Base-by-base conservation (phyloP, 2,113 vertebrate genomes). In the Rhabdomys dilectus region DNA sequence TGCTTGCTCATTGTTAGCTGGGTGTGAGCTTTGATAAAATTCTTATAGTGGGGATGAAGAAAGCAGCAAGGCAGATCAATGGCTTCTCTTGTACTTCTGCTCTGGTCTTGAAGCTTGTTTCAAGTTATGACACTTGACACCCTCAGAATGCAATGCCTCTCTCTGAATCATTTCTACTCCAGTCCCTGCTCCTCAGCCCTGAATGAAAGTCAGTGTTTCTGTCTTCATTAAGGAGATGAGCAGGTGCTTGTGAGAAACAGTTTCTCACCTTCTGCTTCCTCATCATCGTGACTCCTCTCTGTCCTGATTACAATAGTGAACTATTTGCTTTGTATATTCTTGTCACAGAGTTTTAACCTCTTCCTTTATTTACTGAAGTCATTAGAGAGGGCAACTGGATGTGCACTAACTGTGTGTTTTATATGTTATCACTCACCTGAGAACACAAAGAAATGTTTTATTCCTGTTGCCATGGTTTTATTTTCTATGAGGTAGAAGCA, bases 1-100 rank as follows among this genome's bases (percentile, higher is more conserved):
- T 96, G 76, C 92, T 92, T 97, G 42, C 72, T 89, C 39, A 42
- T 91, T 90, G 80, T 96, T 95, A 89, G 92, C 3, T 78, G 80
- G 62, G 42, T 93, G 48, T 78, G 86, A 94, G 72, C 76, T 97
- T 97, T 96, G 94, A 96, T 95, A 81, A 97, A 92, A 94, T 93
- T 97, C 92, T 96, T 91, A 94, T 75, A 88, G 48, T 31, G 77
- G 56, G 70, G 12, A 39, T 84, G 80, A 88, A 95, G 92, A 82
- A 96, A 86, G 36, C 51, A 95, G 58, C 45, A 7, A 26, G 56
- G 6, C 45, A 68, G 58, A 84, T 93, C 92, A 88, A 62, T 56
- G 80, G 51, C 36, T 92, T 94, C 72, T 89, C 85, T 97, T 42
- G 56, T 78, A 78, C 97, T 95, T 91, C 73, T 95, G 72, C 53